A percentile compares a stretch with the other conserved stretches of the same genome.
These are phyloP conservation scores for Haemorhous mexicanus DNA, from an alignment of 2,113 vertebrate genomes.

Conservation along the genomic window DNA sequence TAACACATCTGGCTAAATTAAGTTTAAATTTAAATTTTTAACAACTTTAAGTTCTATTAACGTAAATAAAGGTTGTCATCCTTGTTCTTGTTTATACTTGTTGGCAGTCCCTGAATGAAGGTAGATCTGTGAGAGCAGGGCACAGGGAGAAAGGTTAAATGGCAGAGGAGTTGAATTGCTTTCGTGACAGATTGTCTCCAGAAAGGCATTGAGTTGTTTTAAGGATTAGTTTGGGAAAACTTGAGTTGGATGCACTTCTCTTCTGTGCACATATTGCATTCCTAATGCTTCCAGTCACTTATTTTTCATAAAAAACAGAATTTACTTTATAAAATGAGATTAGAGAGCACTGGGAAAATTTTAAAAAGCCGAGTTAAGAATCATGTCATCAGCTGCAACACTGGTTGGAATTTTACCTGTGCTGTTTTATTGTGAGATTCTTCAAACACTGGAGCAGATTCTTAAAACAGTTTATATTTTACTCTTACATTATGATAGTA, in stretches of 20 bases:
- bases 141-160: constrained; percentile 50
- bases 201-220: constrained; percentile 59
- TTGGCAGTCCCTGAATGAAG: neutral
- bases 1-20: neutral
- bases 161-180: constrained; percentile 59
- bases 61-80: neutral
- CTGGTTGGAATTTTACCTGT: neutral
- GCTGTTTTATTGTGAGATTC: neutral
- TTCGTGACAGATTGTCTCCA: constrained; percentile 54
- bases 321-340: constrained; percentile 48
- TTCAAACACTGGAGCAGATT: neutral
- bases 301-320: constrained; percentile 46
- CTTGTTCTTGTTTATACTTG: neutral
- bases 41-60: neutral
- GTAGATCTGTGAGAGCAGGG: neutral
- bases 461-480: neutral
- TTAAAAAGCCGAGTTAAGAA: neutral
- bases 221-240: constrained; percentile 67
- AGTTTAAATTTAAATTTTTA: neutral
- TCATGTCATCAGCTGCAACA: neutral
- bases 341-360: neutral
- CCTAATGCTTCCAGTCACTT: constrained; percentile 7
- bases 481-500: neutral
- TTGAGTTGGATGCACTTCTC: constrained; percentile 35
- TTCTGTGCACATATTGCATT: neutral